Base-by-base conservation (phyloP, 2,888 invertebrate genomes). In the Germaria angustata region DNA sequence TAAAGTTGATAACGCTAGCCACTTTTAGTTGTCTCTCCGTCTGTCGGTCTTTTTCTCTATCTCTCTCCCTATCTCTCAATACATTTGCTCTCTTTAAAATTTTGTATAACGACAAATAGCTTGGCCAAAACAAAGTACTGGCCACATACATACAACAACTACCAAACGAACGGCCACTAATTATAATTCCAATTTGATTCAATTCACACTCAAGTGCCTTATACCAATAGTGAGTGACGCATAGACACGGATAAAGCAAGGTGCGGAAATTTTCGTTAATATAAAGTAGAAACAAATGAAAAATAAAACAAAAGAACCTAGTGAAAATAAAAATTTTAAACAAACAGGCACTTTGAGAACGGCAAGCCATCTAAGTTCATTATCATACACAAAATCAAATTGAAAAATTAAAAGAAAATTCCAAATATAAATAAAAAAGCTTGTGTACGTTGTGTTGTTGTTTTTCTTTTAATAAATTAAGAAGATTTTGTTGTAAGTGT, bases 181-280 rank as follows among this genome's bases (percentile, higher is more conserved):
- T 69, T 71, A 69, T 49, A 59, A 59, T 71, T 82, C 53, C 72
- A 81, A 77, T 77, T 72, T 46, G 22, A 72, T 72, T 81, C 49
- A 69, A 71, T 76, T 73, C 68, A 81, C 78, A 82, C 57, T 69
- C 79, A 75, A 82, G 82, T 82, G 82, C 79, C 79, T 82, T 82
- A 59, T 71, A 66, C 53, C 75, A 65, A 71, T 63, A 51, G 73
- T 65, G 69, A 75, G 61, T 77, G 77, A 77, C 79, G 78, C 81
- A 82, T 82, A 79, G 71, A 65, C 53, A 71, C 82, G 75, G 79
- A 44, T 78, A 57, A 82, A 78, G 24, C 28, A 65, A 73, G 69
- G 63, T 75, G 81, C 79, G 79, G 71, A 79, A 51, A 75, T 78
- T 51, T 36, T 69, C 51, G 49, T 69, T 78, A 73, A 61, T 66